phyloP scores from a whole-genome alignment of 2,113 vertebrate genomes.

The Callipepla squamata region DNA sequence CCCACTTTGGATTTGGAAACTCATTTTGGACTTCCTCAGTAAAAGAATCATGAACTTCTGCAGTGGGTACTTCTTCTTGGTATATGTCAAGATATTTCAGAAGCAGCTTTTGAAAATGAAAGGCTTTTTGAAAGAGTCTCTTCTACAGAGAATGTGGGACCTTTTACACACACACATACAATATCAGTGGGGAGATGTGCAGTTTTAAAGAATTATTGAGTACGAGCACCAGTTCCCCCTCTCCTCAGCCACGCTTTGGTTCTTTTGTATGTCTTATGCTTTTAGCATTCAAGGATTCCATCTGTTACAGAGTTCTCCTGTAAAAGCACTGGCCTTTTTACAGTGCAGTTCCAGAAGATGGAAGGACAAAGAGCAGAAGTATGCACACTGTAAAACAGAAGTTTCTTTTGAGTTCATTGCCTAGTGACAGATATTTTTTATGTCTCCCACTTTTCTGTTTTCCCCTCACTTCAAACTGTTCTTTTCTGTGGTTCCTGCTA shows the following conservation, averaged over 20 bases:
- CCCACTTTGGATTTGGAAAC: conserved; percentile 43
- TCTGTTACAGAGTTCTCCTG: not conserved
- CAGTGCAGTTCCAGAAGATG: not conserved
- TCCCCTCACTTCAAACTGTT: not conserved
- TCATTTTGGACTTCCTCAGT: conserved; percentile 47
- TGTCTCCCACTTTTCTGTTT: not conserved
- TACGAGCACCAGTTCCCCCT: not conserved
- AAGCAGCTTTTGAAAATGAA: conserved; percentile 4
- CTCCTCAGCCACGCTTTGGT: not conserved
- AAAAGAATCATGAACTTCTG: conserved; percentile 20
- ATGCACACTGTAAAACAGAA: not conserved
- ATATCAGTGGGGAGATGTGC: not conserved
- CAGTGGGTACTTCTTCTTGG: conserved; percentile 12
- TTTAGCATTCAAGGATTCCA: not conserved
- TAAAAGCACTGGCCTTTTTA: not conserved
- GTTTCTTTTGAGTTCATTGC: not conserved
- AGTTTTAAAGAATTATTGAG: conserved; percentile 3
- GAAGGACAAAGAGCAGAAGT: not conserved
- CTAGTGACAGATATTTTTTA: not conserved
- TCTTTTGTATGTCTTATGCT: not conserved
- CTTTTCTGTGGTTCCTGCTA: not conserved
- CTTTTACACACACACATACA: not conserved
- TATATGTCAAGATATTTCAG: conserved; percentile 29
- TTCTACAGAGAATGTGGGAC: conserved; percentile 15
- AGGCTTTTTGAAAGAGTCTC: not conserved